Percentiles rank a stretch among this genome's conserved stretches.
These are phyloP conservation scores for Danio rerio DNA, from an alignment of 2,113 vertebrate species.

Conservation along the genomic window DNA sequence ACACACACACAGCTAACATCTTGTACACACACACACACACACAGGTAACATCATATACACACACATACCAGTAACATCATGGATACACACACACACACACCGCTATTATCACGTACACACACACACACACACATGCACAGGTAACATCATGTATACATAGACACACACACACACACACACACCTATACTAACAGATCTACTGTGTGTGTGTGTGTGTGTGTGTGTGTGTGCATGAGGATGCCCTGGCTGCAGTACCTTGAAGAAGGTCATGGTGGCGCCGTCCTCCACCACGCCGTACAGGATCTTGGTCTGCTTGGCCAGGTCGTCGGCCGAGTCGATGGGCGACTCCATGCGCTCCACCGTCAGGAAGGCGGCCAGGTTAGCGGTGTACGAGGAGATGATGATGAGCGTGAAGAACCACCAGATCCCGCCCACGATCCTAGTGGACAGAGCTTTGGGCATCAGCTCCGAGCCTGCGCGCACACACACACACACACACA, in stretches of 20 bases:
- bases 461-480: conserved; percentile 96
- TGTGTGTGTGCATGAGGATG: too few species aligned
- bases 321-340: conserved; percentile 96
- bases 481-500: conserved; percentile 45
- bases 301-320: conserved; percentile 98
- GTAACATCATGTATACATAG: neutral
- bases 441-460: conserved; percentile 98
- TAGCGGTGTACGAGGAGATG: conserved; percentile 98
- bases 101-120: neutral
- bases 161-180: too few species aligned
- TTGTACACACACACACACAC: too few species aligned
- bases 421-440: conserved; percentile 99
- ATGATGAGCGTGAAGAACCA: conserved; percentile 99
- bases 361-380: conserved; percentile 97
- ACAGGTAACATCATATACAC: too few species aligned
- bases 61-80: too few species aligned
- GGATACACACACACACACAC: too few species aligned
- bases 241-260: conserved; percentile 83
- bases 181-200: too few species aligned
- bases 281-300: conserved; percentile 95
- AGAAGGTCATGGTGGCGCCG: conserved; percentile 97
- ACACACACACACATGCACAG: neutral
- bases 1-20: too few species aligned
- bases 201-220: neutral
- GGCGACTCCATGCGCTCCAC: conserved; percentile 99